Evolutionary conservation across 2,113 vertebrate genomes (phyloP).

Genomic region (Epinephelus lanceolatus): DNA sequence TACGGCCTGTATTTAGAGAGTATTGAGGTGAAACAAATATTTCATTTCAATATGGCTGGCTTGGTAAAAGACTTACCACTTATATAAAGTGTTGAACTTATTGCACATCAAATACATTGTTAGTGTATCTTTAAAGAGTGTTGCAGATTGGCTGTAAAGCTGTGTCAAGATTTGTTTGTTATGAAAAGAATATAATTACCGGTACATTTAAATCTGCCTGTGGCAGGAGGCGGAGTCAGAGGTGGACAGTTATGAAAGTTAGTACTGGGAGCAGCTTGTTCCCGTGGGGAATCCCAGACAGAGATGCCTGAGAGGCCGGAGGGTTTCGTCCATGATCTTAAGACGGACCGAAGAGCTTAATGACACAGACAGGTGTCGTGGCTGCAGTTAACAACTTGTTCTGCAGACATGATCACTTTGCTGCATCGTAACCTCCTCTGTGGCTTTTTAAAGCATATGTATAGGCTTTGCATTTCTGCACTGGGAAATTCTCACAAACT

Average conservation of each 20-base stretch:
- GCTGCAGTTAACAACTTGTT: constrained; percentile 4
- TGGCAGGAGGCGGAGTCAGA: constrained; percentile 39
- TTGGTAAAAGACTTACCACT: neutral
- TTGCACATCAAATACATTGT: neutral
- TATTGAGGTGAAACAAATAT: neutral
- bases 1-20: neutral
- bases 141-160: neutral
- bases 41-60: neutral
- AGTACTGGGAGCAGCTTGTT: constrained; percentile 44
- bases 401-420: neutral
- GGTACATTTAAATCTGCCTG: neutral
- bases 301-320: constrained; percentile 48
- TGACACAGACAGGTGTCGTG: constrained; percentile 72
- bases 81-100: neutral
- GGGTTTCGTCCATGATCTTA: constrained; percentile 51
- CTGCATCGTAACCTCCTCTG: neutral
- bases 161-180: neutral
- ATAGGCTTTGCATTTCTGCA: neutral
- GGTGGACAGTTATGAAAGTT: constrained; percentile 16
- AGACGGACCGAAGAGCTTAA: constrained; percentile 27
- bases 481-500: neutral
- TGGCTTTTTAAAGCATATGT: neutral
- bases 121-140: neutral
- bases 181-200: too few species aligned
- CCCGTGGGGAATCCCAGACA: constrained; percentile 12